phyloP scores from a whole-genome alignment of 2,113 vertebrate species.

The Aldabrachelys gigantea region DNA sequence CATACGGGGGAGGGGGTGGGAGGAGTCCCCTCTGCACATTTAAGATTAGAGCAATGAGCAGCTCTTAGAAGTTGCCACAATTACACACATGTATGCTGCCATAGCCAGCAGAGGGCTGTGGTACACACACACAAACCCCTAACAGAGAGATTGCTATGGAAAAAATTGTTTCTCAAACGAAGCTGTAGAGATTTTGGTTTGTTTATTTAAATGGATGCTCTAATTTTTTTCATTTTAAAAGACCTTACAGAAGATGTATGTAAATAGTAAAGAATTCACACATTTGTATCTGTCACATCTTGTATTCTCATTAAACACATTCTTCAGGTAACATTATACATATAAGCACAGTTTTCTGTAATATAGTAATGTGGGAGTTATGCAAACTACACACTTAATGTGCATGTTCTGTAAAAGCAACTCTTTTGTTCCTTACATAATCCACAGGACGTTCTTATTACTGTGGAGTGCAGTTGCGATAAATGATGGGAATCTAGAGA shows the following conservation, averaged over 20 bases:
- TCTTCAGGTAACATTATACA: background rate
- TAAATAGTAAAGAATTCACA: slow-evolving; percentile 29
- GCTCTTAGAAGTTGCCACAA: background rate
- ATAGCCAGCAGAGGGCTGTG: background rate
- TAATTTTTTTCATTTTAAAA: background rate
- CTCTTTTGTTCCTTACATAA: background rate
- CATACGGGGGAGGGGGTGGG: background rate
- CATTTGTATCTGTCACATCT: background rate
- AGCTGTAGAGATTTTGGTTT: background rate
- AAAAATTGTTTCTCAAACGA: background rate
- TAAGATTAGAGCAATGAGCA: background rate
- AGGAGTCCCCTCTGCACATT: background rate
- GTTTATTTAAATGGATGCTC: background rate
- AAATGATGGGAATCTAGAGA: slow-evolving; percentile 52
- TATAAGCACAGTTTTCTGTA: background rate
- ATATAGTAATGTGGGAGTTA: background rate
- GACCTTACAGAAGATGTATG: background rate
- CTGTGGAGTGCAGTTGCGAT: background rate
- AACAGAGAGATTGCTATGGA: background rate
- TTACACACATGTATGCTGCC: background rate
- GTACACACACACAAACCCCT: rapidly evolving
- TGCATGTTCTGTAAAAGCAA: background rate
- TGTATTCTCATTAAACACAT: background rate
- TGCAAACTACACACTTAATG: background rate
- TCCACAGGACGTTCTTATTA: background rate